These are phyloP conservation scores for Molorchus minor DNA, from an alignment of 2,888 invertebrate species.

Conservation along the genomic window DNA sequence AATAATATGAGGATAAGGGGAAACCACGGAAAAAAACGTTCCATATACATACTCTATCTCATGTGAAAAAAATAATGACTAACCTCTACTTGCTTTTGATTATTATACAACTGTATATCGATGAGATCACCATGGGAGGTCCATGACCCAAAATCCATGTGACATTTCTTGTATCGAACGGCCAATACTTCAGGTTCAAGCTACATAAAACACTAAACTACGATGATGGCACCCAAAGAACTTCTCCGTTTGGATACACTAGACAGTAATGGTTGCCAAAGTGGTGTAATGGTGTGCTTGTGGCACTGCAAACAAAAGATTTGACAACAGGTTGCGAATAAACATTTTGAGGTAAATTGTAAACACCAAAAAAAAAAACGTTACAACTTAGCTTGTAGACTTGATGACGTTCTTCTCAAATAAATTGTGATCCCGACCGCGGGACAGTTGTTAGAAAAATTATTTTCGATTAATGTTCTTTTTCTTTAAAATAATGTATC, in stretches of 20 bases:
- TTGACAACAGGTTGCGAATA: not conserved
- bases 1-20: too few species aligned
- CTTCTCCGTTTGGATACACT: conserved; percentile 64
- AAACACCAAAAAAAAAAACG: too few species aligned
- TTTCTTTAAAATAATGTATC: too few species aligned
- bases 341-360: too few species aligned
- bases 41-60: too few species aligned
- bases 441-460: too few species aligned
- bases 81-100: conserved; percentile 48
- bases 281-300: conserved; percentile 68
- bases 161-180: conserved; percentile 74
- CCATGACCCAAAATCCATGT: conserved; percentile 78
- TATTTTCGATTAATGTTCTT: too few species aligned
- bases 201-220: conserved; percentile 74
- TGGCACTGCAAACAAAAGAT: conserved; percentile 65
- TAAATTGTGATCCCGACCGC: too few species aligned
- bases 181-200: conserved; percentile 76
- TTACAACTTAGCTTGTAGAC: too few species aligned
- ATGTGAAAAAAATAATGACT: too few species aligned
- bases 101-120: conserved; percentile 58
- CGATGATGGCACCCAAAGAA: conserved; percentile 75
- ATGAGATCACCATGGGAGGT: conserved; percentile 71
- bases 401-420: too few species aligned
- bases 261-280: conserved; percentile 68
- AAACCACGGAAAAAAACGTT: too few species aligned